Base-by-base conservation (phyloP, 1,140 invertebrate genomes). In the Ceratina japonica region DNA sequence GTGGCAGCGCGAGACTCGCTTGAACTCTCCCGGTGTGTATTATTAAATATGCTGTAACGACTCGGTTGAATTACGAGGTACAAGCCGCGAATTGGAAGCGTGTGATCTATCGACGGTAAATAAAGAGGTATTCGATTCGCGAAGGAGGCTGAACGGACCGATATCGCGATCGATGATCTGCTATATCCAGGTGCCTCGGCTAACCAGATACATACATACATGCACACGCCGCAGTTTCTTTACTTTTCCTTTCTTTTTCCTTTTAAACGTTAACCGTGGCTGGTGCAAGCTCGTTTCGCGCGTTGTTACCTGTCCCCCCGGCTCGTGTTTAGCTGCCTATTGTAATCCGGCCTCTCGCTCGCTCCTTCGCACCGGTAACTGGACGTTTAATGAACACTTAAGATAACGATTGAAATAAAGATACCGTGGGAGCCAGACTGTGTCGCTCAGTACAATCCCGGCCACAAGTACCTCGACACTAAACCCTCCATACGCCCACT, bases 151-250 rank as follows among this genome's bases (percentile, higher is more conserved):
- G 76, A 65, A 73, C 70, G 37, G 37, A 79, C 13, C 71, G 71
- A 74, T 79, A 79, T 79, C 77, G 54, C 77, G 77, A 79, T 79
- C 77, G 77, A 79, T 79, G 77, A 79, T 79, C 77, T 74, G 75
- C 62, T 73, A 52, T 79, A 74, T 74, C 71, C 77, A 73, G 71
- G 70, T 73, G 71, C 77, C 77, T 66, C 52, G 61, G 71, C 62
- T 79, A 73, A 73, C 77, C 63, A 74, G 77, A 79, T 44, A 44
- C 5, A 44, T 10, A 44, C 37, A 44, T 44, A 44, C 37, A 37
- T 7, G 65, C 61, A 22, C n/a, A n/a, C 22, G 27, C 13, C 65
- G 18, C 52, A n/a, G 68, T 54, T 44, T 44, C 37, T 44, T 44
- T 44, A 44, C 37, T 44, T 44, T 44, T 44, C 37, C 37, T 44